These are phyloP conservation scores for Tipula lateralis DNA, from an alignment of 2,888 invertebrate genomes.

Conservation along the genomic window DNA sequence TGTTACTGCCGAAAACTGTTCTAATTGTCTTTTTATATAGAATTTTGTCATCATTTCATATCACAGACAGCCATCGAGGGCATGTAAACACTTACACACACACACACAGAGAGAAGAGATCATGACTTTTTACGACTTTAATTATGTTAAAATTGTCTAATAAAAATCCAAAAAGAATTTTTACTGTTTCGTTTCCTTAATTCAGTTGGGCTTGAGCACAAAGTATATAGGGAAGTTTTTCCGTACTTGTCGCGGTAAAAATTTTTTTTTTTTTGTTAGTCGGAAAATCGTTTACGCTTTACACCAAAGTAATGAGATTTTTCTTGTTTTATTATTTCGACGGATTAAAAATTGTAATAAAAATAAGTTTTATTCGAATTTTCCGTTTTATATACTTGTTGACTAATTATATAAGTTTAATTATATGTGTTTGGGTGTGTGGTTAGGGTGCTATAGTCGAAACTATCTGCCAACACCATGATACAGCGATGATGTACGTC, in stretches of 20 bases:
- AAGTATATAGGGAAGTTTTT: neutral
- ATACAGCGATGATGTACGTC: neutral
- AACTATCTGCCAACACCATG: neutral
- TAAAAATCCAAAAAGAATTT: conserved; percentile 19
- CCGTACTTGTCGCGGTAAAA: neutral
- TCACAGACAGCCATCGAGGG: neutral
- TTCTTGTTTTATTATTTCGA: neutral
- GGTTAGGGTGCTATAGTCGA: neutral
- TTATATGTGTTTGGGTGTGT: neutral
- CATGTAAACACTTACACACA: neutral
- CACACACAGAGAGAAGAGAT: no score
- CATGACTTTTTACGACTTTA: conserved; percentile 25
- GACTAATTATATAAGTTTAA: neutral
- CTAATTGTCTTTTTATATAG: neutral
- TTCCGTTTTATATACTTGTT: neutral
- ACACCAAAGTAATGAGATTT: neutral
- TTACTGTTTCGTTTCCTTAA: neutral
- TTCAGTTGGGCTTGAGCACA: neutral
- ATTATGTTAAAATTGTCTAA: conserved; percentile 28
- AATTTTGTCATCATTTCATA: neutral
- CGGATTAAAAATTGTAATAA: neutral
- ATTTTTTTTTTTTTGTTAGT: neutral
- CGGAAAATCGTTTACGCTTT: neutral
- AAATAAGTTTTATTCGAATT: neutral
- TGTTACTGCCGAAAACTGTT: neutral